Conservation (phyloP, 2,113 vertebrate species). For the Perca schrenkii region DNA sequence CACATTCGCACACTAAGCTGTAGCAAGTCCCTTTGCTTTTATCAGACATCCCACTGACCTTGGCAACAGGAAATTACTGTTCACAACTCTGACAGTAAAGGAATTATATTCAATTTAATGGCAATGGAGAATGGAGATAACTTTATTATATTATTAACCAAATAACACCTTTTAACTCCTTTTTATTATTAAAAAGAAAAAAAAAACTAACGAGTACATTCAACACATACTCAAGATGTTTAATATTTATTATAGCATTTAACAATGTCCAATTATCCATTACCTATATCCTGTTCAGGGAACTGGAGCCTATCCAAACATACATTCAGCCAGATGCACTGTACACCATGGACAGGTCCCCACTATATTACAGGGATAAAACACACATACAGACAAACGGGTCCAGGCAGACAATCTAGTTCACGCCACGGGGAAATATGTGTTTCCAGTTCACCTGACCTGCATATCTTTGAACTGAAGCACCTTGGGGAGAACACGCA, state of each 20-base stretch:
- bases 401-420: not conserved
- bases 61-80: constrained; percentile 39
- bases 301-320: not conserved
- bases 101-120: not conserved
- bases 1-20: not conserved
- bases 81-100: not conserved
- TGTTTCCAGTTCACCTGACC: constrained; percentile 23
- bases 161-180: not conserved
- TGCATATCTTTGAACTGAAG: not conserved
- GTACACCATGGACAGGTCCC: not conserved
- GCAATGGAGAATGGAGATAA: not conserved
- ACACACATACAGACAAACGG: not conserved
- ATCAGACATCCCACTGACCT: constrained; percentile 44
- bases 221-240: not conserved
- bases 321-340: not conserved
- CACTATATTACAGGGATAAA: not conserved
- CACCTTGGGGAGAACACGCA: not conserved
- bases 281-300: not conserved
- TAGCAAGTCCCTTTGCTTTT: constrained; percentile 20
- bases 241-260: not conserved
- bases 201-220: not conserved
- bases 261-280: not conserved
- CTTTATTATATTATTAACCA: constrained; percentile 16
- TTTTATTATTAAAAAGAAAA: not conserved
- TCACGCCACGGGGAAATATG: not conserved